Conservation (phyloP, 2,113 vertebrate genomes). For the Limanda limanda region DNA sequence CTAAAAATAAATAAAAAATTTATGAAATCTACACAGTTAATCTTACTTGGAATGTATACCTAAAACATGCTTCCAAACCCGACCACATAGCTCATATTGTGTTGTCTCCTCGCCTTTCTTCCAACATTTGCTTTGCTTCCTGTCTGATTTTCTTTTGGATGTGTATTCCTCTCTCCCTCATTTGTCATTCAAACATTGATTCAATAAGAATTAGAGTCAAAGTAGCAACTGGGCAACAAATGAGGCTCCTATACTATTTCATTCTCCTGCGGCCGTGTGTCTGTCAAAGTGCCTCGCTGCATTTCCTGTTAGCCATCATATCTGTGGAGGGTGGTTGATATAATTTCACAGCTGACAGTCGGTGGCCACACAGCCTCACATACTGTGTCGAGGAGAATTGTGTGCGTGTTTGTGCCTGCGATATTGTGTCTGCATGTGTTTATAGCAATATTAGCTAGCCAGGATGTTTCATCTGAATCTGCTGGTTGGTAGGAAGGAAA, state of each 20-base stretch:
- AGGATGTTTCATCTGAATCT: background rate
- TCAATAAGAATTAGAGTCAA: background rate
- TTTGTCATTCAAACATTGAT: background rate
- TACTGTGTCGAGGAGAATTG: background rate
- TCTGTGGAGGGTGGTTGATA: constrained; percentile 21
- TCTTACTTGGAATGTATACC: too few species aligned
- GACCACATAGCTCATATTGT: background rate
- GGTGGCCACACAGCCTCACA: constrained; percentile 3
- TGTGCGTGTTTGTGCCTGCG: background rate
- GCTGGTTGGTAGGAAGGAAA: background rate
- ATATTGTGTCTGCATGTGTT: background rate
- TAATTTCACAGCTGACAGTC: constrained; percentile 52
- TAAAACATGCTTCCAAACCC: too few species aligned
- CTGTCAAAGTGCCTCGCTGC: constrained; percentile 22
- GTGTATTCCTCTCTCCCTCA: background rate
- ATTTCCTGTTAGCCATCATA: constrained; percentile 30
- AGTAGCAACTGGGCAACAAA: background rate
- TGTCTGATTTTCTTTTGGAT: background rate
- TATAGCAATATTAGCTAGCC: background rate
- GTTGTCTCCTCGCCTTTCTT: background rate
- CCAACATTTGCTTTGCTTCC: background rate
- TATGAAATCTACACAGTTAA: too few species aligned
- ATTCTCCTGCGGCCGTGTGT: background rate
- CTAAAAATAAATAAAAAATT: too few species aligned
- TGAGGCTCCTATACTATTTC: background rate